Evolutionary conservation across 2,888 invertebrate genomes (phyloP).

Genomic region (Megalurothrips usitatus): DNA sequence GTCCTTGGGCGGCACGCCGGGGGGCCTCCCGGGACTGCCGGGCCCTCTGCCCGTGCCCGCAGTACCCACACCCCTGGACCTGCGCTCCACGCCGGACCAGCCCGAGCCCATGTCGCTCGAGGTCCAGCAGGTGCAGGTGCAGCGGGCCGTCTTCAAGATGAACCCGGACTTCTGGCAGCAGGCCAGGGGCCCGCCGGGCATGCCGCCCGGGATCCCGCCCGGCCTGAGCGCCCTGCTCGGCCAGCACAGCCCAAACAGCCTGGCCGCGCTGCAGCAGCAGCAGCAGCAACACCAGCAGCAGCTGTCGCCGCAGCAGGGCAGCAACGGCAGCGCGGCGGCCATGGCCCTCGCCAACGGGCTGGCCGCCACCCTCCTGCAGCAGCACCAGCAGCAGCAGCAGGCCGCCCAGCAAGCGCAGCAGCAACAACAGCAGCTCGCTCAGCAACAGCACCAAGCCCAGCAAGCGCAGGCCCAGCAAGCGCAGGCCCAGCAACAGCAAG

Average conservation of each 20-base stretch:
- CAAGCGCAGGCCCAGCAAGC: neutral
- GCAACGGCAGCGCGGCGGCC: constrained; percentile 2
- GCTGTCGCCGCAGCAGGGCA: constrained; percentile 23
- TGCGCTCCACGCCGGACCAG: constrained; percentile 14
- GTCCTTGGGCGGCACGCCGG: neutral
- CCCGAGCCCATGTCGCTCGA: neutral
- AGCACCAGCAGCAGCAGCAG: constrained; percentile 38
- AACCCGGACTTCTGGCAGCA: constrained; percentile 48
- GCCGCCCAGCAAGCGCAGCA: neutral
- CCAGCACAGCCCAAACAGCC: constrained; percentile 6
- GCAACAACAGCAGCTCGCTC: neutral
- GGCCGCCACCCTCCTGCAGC: constrained; percentile 35
- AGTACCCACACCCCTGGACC: neutral
- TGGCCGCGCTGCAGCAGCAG: constrained; percentile 40
- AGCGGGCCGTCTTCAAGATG: constrained; percentile 45
- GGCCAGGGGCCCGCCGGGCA: constrained; percentile 45
- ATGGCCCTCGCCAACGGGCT: constrained; percentile 29
- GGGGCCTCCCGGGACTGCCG: neutral
- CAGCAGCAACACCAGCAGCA: constrained; percentile 45
- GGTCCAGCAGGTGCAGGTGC: constrained; percentile 41
- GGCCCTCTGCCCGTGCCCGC: neutral
- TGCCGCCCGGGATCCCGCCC: neutral
- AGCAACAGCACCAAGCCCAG: neutral
- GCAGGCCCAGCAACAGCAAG: neutral
- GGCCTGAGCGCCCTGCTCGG: constrained; percentile 4